Percentiles rank a stretch among this genome's conserved stretches.
These are phyloP conservation scores for Mustelus asterias DNA, from an alignment of 2,113 vertebrate genomes.

Conservation along the genomic window DNA sequence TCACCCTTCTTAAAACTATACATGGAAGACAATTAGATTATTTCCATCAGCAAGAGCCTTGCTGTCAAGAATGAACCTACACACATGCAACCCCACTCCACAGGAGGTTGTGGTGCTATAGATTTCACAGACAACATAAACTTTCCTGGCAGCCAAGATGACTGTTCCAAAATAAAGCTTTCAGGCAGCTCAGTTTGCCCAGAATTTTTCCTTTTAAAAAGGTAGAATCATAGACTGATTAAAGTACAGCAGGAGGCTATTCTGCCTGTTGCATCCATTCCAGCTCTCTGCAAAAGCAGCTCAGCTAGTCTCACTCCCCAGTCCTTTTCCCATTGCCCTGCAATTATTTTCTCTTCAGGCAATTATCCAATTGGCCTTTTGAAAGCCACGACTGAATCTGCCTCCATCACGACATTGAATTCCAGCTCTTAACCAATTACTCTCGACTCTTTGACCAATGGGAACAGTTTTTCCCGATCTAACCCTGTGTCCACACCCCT, in stretches of 20 bases:
- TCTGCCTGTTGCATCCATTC: not conserved
- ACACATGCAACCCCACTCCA: not conserved
- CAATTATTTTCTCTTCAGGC: not conserved
- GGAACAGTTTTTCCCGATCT: not conserved
- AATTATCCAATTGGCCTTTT: not conserved
- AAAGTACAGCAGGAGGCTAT: too few species aligned
- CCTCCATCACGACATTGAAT: not conserved
- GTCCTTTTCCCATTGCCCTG: not conserved
- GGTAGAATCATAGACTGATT: not conserved
- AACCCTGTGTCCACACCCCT: not conserved
- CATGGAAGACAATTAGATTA: not conserved
- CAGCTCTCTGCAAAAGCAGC: not conserved
- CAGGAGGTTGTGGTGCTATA: not conserved
- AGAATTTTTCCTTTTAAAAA: not conserved
- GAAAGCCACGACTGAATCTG: not conserved
- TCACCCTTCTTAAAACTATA: not conserved
- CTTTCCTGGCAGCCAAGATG: not conserved
- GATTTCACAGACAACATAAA: not conserved
- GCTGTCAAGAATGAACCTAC: not conserved
- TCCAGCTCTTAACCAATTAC: not conserved
- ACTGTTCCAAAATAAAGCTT: not conserved
- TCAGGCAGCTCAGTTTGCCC: not conserved
- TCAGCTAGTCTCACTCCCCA: not conserved
- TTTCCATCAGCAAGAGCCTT: not conserved
- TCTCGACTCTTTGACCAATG: not conserved